Base-by-base conservation (phyloP, 2,888 invertebrate genomes). In the Chrysolina oricalcia region DNA sequence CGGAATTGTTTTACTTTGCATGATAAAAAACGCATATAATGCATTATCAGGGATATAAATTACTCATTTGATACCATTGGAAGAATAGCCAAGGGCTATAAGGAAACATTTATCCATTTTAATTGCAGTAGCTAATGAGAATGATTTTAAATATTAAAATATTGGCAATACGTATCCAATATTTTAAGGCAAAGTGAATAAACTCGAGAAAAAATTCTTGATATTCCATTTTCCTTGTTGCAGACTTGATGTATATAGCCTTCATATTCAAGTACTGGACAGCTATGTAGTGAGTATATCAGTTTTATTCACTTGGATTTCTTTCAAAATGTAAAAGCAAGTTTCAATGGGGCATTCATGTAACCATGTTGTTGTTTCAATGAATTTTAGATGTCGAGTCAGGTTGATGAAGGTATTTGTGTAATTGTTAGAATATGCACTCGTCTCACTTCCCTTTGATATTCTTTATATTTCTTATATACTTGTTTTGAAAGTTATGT, bases 271-370 rank as follows among this genome's bases (percentile, higher is more conserved):
- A 78, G 66, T 89, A 88, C 83, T 84, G 83, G 85, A 87, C 86
- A 90, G 89, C 89, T 91, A 92, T 91, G 91, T 92, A 92, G 91
- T 91, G 88, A 91, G 91, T 91, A 88, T 66, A 56, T 65, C 27
- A 50, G 10, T 48, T 46, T 68, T 81, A 59, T 68, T 48, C 21
- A 64, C 48, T 66, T 59, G 63, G n/a, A 59, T 40, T 53, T 19
- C 21, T 23, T 35, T 43, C 15, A 56, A 23, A 48, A n/a, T 27
- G 15, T 27, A 35, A 23, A 48, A 41, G 19, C 41, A 35, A 64
- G 40, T 43, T 41, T 5, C 27, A 15, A 1, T 23, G n/a, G 8
- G 10, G 11, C 13, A 48, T 67, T 21, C 6, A 9, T 63, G 15
- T n/a, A 40, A 41, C 11, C 5, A 43, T 21, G 17, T 10, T 27